Evolutionary conservation across 1,140 invertebrate genomes (phyloP).

Genomic region (Heliconius congener): DNA sequence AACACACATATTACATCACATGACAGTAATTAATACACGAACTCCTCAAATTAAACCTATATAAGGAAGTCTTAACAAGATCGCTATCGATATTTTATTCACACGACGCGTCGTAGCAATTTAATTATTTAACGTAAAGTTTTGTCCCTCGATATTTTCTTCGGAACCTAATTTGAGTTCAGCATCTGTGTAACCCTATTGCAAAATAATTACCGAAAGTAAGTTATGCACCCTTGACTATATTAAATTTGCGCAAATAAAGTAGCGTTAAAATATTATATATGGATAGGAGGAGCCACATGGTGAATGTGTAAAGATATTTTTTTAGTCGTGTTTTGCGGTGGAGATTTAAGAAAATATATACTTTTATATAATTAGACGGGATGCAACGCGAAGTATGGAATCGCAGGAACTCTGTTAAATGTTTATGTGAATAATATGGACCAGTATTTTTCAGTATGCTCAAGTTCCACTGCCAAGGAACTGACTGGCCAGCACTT

Average conservation of each 20-base stretch:
- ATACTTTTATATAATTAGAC: too few species aligned
- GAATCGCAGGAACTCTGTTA: too few species aligned
- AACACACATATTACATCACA: background rate
- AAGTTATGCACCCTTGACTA: conserved; percentile 79
- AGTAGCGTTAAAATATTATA: conserved; percentile 62
- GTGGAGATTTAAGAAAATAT: too few species aligned
- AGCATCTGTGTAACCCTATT: conserved; percentile 75
- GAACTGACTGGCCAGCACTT: too few species aligned
- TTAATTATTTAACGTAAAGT: conserved; percentile 64
- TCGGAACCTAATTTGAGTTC: conserved; percentile 58
- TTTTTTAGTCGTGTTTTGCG: conserved; percentile 52
- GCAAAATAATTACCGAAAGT: conserved; percentile 77
- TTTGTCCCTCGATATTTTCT: conserved; percentile 60
- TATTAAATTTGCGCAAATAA: conserved; percentile 75
- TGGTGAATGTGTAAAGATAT: conserved; percentile 66
- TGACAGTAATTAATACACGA: background rate
- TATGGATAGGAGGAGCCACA: conserved; percentile 61
- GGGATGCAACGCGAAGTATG: too few species aligned
- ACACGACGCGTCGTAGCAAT: conserved; percentile 47
- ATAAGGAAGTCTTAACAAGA: background rate
- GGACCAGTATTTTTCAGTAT: too few species aligned
- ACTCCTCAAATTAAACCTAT: conserved; percentile 13
- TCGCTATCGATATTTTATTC: conserved; percentile 51
- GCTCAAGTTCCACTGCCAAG: too few species aligned
- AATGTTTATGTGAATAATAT: too few species aligned